Conservation (phyloP, 2,888 invertebrate species). For the Agrilus mali region DNA sequence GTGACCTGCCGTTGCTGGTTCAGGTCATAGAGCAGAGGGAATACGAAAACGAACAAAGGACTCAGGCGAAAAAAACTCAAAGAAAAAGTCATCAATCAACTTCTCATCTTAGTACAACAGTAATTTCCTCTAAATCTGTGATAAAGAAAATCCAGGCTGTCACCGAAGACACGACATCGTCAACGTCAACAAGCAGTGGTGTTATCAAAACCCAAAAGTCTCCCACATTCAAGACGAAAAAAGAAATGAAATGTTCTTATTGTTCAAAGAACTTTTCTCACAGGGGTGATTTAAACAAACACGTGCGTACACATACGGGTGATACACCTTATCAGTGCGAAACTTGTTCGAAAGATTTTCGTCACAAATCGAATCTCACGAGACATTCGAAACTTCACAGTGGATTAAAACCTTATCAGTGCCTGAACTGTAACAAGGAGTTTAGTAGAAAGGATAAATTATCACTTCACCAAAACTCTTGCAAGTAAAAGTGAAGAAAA, state of each 20-base stretch:
- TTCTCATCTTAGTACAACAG: neutral
- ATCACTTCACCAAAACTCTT: constrained; percentile 26
- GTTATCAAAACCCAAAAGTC: too few relatives aligned
- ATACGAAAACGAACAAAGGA: neutral
- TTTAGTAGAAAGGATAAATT: constrained; percentile 31
- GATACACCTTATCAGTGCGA: constrained; percentile 28
- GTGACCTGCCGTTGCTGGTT: constrained; percentile 11
- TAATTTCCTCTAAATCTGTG: neutral
- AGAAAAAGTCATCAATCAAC: neutral
- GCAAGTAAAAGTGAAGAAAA: constrained; percentile 7
- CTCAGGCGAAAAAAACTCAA: neutral
- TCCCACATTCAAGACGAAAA: constrained; percentile 1
- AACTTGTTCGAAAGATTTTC: constrained; percentile 25
- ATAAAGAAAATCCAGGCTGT: neutral
- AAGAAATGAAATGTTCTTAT: constrained; percentile 21
- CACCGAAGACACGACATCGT: neutral
- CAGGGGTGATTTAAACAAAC: constrained; percentile 31
- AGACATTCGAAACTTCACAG: constrained; percentile 66
- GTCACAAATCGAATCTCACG: constrained; percentile 53
- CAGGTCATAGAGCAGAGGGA: constrained; percentile 12
- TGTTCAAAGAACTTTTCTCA: constrained; percentile 29
- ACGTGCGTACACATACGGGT: constrained; percentile 28
- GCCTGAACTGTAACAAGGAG: constrained; percentile 25
- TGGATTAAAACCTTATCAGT: constrained; percentile 55
- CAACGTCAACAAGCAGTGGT: neutral